phyloP scores from a whole-genome alignment of 2,113 vertebrate genomes.

The Uria aalge region DNA sequence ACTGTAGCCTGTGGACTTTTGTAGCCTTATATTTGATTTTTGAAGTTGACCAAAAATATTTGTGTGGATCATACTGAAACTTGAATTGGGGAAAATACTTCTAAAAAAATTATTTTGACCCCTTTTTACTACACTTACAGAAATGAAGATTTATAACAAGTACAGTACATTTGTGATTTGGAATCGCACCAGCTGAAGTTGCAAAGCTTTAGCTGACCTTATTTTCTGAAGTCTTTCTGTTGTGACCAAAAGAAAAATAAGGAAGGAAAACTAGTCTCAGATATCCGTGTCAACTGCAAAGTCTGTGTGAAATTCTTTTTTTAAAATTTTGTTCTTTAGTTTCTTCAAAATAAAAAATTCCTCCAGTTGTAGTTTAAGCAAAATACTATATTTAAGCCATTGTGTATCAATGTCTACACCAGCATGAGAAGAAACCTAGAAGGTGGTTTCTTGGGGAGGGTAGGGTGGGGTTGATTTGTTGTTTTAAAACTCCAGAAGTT shows the following conservation, averaged over 20 bases:
- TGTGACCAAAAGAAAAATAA: neutral
- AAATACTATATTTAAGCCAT: neutral
- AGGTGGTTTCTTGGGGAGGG: neutral
- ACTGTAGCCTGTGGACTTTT: neutral
- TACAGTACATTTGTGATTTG: neutral
- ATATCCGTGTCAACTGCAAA: neutral
- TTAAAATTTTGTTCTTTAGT: neutral
- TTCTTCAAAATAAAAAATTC: neutral
- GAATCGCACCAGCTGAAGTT: neutral
- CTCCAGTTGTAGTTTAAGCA: neutral
- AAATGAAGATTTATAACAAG: neutral
- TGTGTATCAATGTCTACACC: neutral
- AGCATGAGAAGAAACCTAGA: neutral
- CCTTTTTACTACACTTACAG: neutral
- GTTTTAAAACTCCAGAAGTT: neutral
- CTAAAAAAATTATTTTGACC: neutral
- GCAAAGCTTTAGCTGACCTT: neutral
- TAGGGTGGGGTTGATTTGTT: neutral
- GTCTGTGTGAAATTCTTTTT: neutral
- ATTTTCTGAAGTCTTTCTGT: neutral
- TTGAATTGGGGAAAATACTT: neutral
- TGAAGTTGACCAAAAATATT: conserved; percentile 11
- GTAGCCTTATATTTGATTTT: conserved; percentile 22
- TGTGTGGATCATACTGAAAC: neutral
- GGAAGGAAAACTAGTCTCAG: neutral